A percentile compares a stretch with the other conserved stretches of the same genome.
phyloP scores from a whole-genome alignment of 2,888 invertebrate species.

The Antheraea yamamai region DNA sequence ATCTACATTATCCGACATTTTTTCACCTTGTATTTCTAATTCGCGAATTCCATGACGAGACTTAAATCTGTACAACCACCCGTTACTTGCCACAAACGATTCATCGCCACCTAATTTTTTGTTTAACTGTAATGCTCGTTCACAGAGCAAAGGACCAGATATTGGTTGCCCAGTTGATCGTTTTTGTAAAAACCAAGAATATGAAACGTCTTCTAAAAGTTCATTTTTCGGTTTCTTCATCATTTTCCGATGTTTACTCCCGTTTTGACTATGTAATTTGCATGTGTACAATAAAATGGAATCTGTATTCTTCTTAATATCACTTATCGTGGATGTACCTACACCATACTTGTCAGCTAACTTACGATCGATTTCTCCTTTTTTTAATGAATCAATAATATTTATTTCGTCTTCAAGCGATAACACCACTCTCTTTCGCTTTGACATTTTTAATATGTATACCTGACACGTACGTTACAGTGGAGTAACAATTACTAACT shows the following conservation, averaged over 20 bases:
- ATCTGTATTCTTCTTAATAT: constrained; percentile 39
- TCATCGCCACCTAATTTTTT: constrained; percentile 34
- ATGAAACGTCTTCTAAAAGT: constrained; percentile 36
- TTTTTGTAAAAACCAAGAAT: constrained; percentile 1
- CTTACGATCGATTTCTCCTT: constrained; percentile 36
- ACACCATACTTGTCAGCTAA: constrained; percentile 40
- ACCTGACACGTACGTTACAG: neutral
- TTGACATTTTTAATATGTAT: constrained; percentile 24
- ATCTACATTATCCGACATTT: constrained; percentile 31
- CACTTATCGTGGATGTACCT: constrained; percentile 39
- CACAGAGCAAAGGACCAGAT: constrained; percentile 36
- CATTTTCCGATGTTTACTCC: constrained; percentile 36
- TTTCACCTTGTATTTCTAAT: constrained; percentile 35
- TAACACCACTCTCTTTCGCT: constrained; percentile 37
- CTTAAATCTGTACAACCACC: constrained; percentile 38
- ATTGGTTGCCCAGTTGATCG: constrained; percentile 26
- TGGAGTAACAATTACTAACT: neutral
- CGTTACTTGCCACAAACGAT: constrained; percentile 36
- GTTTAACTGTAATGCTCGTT: constrained; percentile 38
- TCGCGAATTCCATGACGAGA: constrained; percentile 37
- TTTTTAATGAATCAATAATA: too few relatives aligned
- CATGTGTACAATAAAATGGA: constrained; percentile 36
- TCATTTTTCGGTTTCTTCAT: constrained; percentile 38
- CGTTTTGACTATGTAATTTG: constrained; percentile 35
- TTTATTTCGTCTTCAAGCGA: constrained; percentile 38